Base-by-base conservation (phyloP, 92 coral and sea anemone genomes). In the Bergia puertoricense region DNA sequence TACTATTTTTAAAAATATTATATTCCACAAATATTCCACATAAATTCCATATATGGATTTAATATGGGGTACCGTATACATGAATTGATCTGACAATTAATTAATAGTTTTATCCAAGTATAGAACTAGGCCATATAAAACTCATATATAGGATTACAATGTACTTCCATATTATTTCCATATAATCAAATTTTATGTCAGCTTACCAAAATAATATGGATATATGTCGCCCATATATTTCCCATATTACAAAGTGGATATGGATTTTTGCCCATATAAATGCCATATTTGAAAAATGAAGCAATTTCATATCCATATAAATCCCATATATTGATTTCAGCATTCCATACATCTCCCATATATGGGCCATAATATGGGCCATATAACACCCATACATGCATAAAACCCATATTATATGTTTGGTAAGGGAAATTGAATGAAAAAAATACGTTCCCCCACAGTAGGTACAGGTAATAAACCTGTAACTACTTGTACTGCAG, bases 191-290 rank as follows among this genome's bases (percentile, higher is more conserved):
- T 72, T 7, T 72, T 22, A 5, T 72, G 42, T 72, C 76, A 69
- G 39, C 16, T 23, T 72, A 72, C 76, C 76, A 72, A 72, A 68
- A 68, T 68, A 18, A 20, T 68, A n/a, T 68, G 74, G 74, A 36
- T 68, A 68, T 68, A 72, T 72, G 76, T 72, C 18, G 42, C 76
- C 76, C 76, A 72, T 30, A 72, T 72, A 20, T 72, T 72, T 37
- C 76, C 44, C 76, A 72, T 72, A 72, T 72, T 72, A 72, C 42
- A 37, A 72, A 11, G 76, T 72, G 42, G 76, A 72, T 72, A 37
- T 72, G 76, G 15, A 10, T 72, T 72, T 72, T 72, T 72, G 44
- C 76, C 76, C 45, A 72, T 72, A 72, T 72, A 38, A 72, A 72
- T 37, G 10, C 43, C 43, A 37, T 72, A 72, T 72, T 72, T 72